Base-by-base conservation (phyloP, 2,888 invertebrate genomes). In the Phortica magna region DNA sequence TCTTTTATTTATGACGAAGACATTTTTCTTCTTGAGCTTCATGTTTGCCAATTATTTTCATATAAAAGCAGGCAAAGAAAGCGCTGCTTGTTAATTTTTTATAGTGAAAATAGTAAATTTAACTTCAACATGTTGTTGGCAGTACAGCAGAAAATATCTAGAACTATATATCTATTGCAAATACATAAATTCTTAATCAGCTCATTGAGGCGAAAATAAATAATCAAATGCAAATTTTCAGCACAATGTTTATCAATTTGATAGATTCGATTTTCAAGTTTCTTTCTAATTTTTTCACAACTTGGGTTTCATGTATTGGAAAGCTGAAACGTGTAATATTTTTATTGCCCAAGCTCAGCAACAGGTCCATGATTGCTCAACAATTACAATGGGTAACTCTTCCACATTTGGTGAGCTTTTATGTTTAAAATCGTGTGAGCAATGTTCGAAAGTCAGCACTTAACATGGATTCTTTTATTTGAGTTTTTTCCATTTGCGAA, bases 11-110 rank as follows among this genome's bases (percentile, higher is more conserved):
- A 71, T 70, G 48, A 48, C 48, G 19, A 22, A 9, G 9, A 10
- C 31, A 31, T 55, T 71, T 53, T 71, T 39, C 43, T 48, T 5
- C 22, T 71, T 67, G 17, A 7, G 14, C 41, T 41, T 65, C 55
- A 22, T 31, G 55, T 53, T n/a, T 71, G 53, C 70, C 70, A 71
- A 71, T 71, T 71, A 71, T 71, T 31, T 31, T 31, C 5, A 31
- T 31, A 31, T 31, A 31, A 31, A 31, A 31, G 31, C 31, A 4
- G 31, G 31, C 31, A 31, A 31, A 31, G 31, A 31, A 31, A 31
- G 31, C 31, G 31, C 31, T 31, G 31, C 31, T 31, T 4, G 31
- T 31, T 4, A 31, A 31, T 4, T 31, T 31, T 31, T 2, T 31
- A 31, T 31, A 31, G 2, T 31, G 31, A 31, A 31, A 31, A 31